phyloP scores from a whole-genome alignment of 2,797 vertebrate species.

The Nyctalus aviator region DNA sequence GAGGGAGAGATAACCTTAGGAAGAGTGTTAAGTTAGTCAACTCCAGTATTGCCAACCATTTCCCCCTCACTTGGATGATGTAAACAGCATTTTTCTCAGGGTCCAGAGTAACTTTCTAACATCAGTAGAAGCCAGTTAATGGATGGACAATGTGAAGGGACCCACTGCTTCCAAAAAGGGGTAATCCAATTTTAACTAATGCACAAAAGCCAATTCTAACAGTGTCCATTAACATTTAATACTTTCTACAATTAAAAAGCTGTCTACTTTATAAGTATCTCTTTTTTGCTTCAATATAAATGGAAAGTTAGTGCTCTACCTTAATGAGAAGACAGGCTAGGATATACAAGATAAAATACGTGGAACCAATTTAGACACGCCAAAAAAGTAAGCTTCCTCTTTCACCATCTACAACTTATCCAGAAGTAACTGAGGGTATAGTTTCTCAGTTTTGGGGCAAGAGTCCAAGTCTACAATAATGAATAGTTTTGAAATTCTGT shows the following conservation, averaged over 20 bases:
- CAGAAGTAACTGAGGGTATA: slow-evolving; percentile 31
- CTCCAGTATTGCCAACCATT: neutral
- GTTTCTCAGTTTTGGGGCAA: neutral
- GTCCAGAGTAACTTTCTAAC: neutral
- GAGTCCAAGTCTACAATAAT: neutral
- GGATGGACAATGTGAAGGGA: neutral
- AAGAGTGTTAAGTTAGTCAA: slow-evolving; percentile 21
- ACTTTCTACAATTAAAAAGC: slow-evolving; percentile 33
- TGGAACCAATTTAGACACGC: neutral
- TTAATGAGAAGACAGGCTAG: slow-evolving; percentile 3
- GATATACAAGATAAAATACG: slow-evolving; percentile 26
- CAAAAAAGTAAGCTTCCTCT: slow-evolving; percentile 40
- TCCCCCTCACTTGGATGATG: neutral
- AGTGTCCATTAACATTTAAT: neutral
- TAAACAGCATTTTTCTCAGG: neutral
- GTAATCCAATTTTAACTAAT: slow-evolving; percentile 19
- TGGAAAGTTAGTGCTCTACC: slow-evolving; percentile 28
- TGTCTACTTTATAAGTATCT: neutral
- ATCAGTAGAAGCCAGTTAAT: neutral
- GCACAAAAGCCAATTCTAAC: neutral
- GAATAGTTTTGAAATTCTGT: slow-evolving; percentile 39
- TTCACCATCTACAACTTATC: neutral
- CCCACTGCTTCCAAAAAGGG: neutral
- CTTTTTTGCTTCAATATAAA: slow-evolving; percentile 4
- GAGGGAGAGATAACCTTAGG: slow-evolving; percentile 2